phyloP scores from a whole-genome alignment of 2,888 invertebrate species.

The Tenthredo amoena region DNA sequence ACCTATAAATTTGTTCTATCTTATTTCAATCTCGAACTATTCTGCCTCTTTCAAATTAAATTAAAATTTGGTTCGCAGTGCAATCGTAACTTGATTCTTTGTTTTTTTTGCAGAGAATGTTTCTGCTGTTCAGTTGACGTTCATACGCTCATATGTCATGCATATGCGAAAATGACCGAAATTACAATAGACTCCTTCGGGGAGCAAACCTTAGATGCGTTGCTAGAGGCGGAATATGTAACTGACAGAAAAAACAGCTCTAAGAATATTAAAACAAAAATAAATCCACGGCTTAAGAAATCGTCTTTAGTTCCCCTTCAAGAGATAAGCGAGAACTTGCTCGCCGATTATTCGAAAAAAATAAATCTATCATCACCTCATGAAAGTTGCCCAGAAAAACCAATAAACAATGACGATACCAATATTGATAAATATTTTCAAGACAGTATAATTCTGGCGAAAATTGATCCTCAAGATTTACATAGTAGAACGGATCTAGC shows the following conservation, averaged over 20 bases:
- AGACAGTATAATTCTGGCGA: conserved; percentile 28
- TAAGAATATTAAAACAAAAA: neutral
- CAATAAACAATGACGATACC: neutral
- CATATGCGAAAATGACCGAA: conserved; percentile 10
- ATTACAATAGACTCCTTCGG: conserved; percentile 32
- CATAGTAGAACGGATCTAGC: neutral
- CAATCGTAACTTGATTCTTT: neutral
- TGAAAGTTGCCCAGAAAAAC: neutral
- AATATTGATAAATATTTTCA: conserved; percentile 42
- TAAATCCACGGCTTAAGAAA: neutral
- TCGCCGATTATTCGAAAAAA: neutral
- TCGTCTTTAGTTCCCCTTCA: neutral
- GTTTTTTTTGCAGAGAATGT: conserved; percentile 3
- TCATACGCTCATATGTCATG: neutral
- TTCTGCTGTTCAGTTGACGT: neutral
- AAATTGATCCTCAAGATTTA: conserved; percentile 1
- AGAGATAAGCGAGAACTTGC: conserved; percentile 16
- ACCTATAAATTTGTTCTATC: neutral
- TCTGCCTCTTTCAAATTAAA: neutral
- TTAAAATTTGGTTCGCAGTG: neutral
- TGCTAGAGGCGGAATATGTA: neutral
- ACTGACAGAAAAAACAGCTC: neutral
- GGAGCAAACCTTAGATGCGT: conserved; percentile 40
- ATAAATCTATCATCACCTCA: neutral
- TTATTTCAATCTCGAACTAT: neutral